phyloP scores from a whole-genome alignment of 2,113 vertebrate genomes.

The Theristicus caerulescens region DNA sequence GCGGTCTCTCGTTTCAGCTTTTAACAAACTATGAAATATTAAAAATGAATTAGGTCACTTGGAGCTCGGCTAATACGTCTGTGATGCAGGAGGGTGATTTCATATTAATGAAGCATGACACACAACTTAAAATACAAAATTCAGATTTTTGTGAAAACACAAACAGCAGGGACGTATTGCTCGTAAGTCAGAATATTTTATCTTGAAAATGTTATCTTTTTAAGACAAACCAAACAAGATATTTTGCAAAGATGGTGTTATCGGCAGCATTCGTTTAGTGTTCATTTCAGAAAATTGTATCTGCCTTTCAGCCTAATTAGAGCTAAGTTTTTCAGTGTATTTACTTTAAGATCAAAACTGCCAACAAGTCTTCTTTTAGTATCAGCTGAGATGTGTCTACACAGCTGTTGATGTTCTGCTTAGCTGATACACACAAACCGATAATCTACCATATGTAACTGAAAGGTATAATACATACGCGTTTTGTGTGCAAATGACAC shows the following conservation, averaged over 20 bases:
- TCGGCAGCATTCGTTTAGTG: not conserved
- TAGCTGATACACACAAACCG: not conserved
- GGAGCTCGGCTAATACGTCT: conserved; percentile 3
- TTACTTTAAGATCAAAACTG: conserved; percentile 39
- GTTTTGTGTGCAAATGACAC: not conserved
- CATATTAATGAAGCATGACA: conserved; percentile 31
- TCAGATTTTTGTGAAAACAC: not conserved
- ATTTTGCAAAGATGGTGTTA: not conserved
- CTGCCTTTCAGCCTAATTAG: conserved; percentile 22
- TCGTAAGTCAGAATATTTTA: not conserved
- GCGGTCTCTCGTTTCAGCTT: conserved; percentile 39
- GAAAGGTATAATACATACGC: not conserved
- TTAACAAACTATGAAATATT: conserved; percentile 67
- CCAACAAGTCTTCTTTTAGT: not conserved
- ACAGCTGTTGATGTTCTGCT: conserved; percentile 21
- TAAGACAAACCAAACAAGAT: not conserved
- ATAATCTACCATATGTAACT: not conserved
- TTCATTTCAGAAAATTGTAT: not conserved
- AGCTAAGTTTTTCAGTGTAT: conserved; percentile 21
- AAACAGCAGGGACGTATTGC: not conserved
- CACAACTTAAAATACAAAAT: conserved; percentile 6
- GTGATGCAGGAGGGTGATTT: conserved; percentile 12
- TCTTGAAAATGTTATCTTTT: not conserved
- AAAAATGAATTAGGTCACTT: conserved; percentile 43
- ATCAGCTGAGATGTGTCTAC: conserved; percentile 4